Evolutionary conservation across 2,888 invertebrate species (phyloP), one percentile per base, ranked within the genome.

Genomic region (Mayetiola destructor): DNA sequence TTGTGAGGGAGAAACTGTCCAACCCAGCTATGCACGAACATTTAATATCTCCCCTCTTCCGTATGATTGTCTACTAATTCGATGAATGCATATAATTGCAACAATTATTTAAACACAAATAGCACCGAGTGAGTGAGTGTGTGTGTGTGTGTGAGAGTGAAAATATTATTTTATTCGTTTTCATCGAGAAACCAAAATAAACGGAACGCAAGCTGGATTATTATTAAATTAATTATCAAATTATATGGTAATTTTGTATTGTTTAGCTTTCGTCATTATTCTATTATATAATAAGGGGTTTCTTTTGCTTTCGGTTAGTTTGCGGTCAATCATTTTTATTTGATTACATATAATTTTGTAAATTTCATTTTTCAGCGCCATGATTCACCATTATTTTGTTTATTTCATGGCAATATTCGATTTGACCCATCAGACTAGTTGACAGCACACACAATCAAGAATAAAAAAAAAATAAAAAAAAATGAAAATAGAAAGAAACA

Each of bases 181-280:
- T n/a, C n/a, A n/a, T n/a, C n/a, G n/a, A n/a, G n/a, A n/a, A n/a
- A n/a, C n/a, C n/a, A n/a, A n/a, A n/a, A n/a, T n/a, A n/a, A 27
- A 9, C n/a, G 6, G 27, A 48, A 48, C 27, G 48, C 48, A n/a
- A 48, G 48, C 48, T 48, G 23, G 48, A 48, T 48, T 48, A 48
- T 48, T 48, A 48, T 48, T n/a, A 27, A 48, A 48, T 48, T 48
- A 48, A 48, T 48, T 48, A 48, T 48, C 48, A 48, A 48, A 48
- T 48, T 48, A 48, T 48, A 48, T 48, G 48, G 48, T 27, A 48
- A 48, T 48, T 48, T 48, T 48, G 48, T 48, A 16, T 48, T 48
- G 27, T 48, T 48, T 27, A 27, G 27, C 48, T 48, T 48, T 48
- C 48, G 42, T 23, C 42, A 42, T 42, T 42, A 16, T 42, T 42